Conservation (phyloP, 2,797 vertebrate genomes). For the Babyrousa celebensis region DNA sequence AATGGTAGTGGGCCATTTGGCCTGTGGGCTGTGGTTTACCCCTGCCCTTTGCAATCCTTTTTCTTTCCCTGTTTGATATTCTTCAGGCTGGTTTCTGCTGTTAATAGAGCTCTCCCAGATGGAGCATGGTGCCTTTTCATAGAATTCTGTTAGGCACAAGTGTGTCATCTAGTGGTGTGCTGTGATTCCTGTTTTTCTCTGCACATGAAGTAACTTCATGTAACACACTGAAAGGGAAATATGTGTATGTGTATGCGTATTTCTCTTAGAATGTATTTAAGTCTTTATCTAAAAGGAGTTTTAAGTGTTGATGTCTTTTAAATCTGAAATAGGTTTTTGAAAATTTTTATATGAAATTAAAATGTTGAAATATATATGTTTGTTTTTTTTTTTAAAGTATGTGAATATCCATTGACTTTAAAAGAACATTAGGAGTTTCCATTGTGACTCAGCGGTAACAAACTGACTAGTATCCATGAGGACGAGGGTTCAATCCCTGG, state of each 20-base stretch:
- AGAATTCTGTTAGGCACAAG: neutral
- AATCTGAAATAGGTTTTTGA: slow-evolving; percentile 21
- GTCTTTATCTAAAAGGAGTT: neutral
- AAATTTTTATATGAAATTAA: slow-evolving; percentile 43
- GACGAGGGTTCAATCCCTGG: no score
- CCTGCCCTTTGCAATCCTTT: neutral
- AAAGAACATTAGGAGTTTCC: neutral
- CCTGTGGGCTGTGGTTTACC: neutral
- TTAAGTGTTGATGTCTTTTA: slow-evolving; percentile 6
- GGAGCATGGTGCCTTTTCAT: neutral
- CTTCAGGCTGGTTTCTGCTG: slow-evolving; percentile 21
- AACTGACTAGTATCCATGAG: no score
- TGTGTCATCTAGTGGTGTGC: neutral
- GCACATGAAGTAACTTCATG: neutral
- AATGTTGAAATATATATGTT: slow-evolving; percentile 3
- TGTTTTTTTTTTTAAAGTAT: neutral
- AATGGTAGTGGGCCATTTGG: neutral
- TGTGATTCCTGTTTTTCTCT: neutral
- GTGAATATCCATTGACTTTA: neutral
- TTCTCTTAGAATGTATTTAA: neutral
- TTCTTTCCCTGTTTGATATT: neutral
- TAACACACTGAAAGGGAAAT: neutral
- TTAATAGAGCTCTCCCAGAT: neutral
- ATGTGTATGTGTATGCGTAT: neutral
- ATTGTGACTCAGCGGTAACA: no score